These are phyloP conservation scores for Dugesia japonica DNA, from an alignment of 2,888 invertebrate species.

Conservation along the genomic window DNA sequence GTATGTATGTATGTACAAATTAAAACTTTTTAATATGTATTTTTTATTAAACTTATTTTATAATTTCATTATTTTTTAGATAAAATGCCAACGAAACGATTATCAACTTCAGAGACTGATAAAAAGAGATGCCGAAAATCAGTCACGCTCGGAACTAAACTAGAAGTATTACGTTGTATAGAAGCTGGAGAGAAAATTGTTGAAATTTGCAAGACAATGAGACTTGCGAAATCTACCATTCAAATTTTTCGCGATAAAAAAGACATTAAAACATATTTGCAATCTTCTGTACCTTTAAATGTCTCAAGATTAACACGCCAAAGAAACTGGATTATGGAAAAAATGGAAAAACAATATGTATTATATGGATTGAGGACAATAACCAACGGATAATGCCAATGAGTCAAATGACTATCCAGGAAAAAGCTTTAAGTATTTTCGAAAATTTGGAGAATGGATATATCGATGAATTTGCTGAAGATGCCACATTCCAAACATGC, in stretches of 20 bases:
- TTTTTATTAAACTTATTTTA: too few relatives aligned
- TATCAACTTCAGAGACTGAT: not conserved
- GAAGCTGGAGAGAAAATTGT: not conserved
- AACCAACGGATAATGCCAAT: conserved; percentile 6
- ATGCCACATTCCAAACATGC: too few relatives aligned
- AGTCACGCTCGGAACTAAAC: not conserved
- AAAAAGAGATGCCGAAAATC: not conserved
- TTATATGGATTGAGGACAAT: not conserved
- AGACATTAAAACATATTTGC: not conserved
- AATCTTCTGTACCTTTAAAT: conserved; percentile 1
- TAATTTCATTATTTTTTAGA: too few relatives aligned
- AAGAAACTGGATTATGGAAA: not conserved
- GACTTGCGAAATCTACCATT: conserved; percentile 2
- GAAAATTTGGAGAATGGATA: not conserved
- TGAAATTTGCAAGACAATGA: too few relatives aligned
- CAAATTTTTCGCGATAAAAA: not conserved
- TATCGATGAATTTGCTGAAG: not conserved
- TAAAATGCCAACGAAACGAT: too few relatives aligned
- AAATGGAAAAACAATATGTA: not conserved
- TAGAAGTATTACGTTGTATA: not conserved
- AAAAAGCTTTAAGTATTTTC: not conserved
- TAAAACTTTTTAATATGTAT: too few relatives aligned
- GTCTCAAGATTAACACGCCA: not conserved
- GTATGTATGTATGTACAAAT: too few relatives aligned
- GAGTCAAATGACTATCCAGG: too few relatives aligned